phyloP scores from a whole-genome alignment of 1,140 invertebrate species.

The Drosophila sturtevanti region DNA sequence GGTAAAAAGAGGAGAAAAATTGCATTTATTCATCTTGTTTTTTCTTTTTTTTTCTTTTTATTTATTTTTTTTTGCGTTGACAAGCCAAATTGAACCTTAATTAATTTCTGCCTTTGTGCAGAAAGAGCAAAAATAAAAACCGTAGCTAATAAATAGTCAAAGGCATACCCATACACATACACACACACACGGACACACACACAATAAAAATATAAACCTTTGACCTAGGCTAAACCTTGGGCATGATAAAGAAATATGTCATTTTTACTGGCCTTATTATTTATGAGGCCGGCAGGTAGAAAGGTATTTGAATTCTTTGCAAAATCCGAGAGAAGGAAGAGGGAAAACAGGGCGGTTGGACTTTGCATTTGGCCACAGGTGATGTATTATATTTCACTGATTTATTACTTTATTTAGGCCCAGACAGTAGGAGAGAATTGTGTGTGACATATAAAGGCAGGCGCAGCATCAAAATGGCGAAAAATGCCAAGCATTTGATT shows the following conservation, averaged over 20 bases:
- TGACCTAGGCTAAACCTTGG: conserved; percentile 37
- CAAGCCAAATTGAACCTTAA: conserved; percentile 69
- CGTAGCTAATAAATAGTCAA: conserved; percentile 37
- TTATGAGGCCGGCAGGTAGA: conserved; percentile 54
- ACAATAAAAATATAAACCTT: conserved; percentile 36
- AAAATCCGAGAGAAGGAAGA: conserved; percentile 20
- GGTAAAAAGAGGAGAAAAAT: conserved; percentile 22
- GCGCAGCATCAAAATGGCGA: conserved; percentile 19
- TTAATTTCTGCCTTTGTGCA: conserved; percentile 63
- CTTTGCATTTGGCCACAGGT: conserved; percentile 52
- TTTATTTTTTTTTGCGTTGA: conserved; percentile 31
- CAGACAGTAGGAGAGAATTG: conserved; percentile 51
- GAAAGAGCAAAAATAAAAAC: conserved; percentile 29
- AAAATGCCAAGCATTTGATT: conserved; percentile 57
- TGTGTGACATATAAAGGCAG: conserved; percentile 40
- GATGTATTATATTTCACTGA: conserved; percentile 75
- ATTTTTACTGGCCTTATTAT: conserved; percentile 63
- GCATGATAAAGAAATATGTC: conserved; percentile 66
- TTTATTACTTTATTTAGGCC: conserved; percentile 72
- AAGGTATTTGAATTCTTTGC: not conserved
- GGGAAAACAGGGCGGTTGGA: not conserved
- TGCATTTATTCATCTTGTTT: conserved; percentile 62
- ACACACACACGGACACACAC: not conserved
- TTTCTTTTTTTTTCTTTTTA: conserved; percentile 30
- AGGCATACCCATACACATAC: conserved; percentile 9